A percentile compares a stretch with the other conserved stretches of the same genome.
These are phyloP conservation scores for Falco concolor DNA, from an alignment of 2,797 vertebrate species.

Conservation along the genomic window DNA sequence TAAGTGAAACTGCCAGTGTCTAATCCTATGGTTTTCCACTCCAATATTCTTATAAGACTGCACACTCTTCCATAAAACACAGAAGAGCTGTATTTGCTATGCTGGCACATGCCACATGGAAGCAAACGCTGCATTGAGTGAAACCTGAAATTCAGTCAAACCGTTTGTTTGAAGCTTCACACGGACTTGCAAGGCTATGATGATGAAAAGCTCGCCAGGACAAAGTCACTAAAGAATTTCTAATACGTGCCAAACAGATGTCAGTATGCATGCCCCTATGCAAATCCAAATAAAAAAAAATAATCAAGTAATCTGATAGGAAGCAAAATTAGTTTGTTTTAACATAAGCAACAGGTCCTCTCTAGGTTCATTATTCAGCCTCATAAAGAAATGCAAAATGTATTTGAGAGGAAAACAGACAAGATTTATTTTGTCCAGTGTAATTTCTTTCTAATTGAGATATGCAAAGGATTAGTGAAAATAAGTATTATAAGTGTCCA, in stretches of 20 bases:
- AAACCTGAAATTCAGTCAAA: neutral
- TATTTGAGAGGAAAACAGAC: neutral
- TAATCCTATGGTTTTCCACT: neutral
- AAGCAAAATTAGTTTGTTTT: slow-evolving; percentile 32
- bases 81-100: neutral
- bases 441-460: neutral
- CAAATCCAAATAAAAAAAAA: neutral
- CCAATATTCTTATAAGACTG: neutral
- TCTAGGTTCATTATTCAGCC: slow-evolving; percentile 2
- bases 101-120: neutral
- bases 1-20: neutral
- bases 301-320: neutral
- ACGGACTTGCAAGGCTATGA: neutral
- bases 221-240: neutral
- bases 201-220: neutral
- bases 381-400: neutral
- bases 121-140: neutral
- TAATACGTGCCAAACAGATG: neutral
- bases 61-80: neutral
- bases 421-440: neutral
- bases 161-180: neutral
- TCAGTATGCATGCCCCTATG: neutral
- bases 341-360: slow-evolving; percentile 24
- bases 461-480: neutral
- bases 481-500: neutral